Base-by-base conservation (phyloP, 2,888 invertebrate species). In the Ochropleura plecta region DNA sequence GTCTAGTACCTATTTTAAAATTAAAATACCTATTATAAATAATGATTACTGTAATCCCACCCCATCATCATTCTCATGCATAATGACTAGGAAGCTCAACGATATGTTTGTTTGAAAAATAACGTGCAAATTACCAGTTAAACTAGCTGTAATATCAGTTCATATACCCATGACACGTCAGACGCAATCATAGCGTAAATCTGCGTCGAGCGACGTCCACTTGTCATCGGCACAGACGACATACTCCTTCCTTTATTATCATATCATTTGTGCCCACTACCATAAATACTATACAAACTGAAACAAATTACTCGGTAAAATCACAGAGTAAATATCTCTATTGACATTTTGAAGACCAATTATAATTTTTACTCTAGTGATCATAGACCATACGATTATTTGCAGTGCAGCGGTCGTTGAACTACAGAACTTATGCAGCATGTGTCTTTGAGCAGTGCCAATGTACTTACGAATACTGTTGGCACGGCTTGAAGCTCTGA, bases 191-290 rank as follows among this genome's bases (percentile, higher is more conserved):
- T 80, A 79, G 71, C 79, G 85, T 84, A 86, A 84, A 86, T 84
- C 77, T 83, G 77, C 73, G 78, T 51, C 65, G 63, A 63, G 81
- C 71, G 85, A 83, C 86, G 86, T 86, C 88, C 86, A 90, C 90
- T 88, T 88, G 89, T 88, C 90, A 87, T 80, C 83, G 84, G 81
- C 79, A 78, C 75, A 83, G 78, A 78, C 78, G 81, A 83, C 85
- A 79, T 86, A 83, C 83, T 89, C 86, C 90, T 89, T 89, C 90
- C 90, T 88, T 88, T 86, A 91, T 90, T 90, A 89, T 79, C 88
- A 90, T 90, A 88, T 85, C 70, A 84, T 79, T 85, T 85, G 76
- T 75, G 74, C 51, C 71, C 70, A 79, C 72, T 63, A 51, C 67
- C 73, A 82, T 82, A 85, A 82, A 85, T 76, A 81, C 82, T 51